Evolutionary conservation across 2,888 invertebrate species (phyloP), one percentile per base, ranked within the genome.

Genomic region (Celastrina argiolus): DNA sequence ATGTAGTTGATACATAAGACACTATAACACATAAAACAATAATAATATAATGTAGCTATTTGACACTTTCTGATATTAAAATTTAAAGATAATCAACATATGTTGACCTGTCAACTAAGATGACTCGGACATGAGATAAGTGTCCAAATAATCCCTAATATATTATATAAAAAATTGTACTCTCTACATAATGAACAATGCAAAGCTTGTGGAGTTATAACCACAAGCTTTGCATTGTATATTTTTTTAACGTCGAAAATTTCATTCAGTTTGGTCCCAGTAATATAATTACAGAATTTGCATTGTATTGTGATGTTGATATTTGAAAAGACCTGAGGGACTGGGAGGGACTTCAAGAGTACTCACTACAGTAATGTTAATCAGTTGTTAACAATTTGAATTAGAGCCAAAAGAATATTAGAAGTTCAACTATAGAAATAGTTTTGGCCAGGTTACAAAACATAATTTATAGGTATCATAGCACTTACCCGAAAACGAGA

Each of bases 401-500:
- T 82, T 81, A 77, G 81, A 83, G 88, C 89, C 89, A 90, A 85
- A 80, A 71, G 73, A 66, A 75, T 80, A 78, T 74, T 75, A 81
- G 73, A 73, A 67, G 71, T 70, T 70, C 69, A 76, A 78, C 75
- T 76, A 84, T 85, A 71, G 78, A 85, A 87, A 87, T 87, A 86
- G 81, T 80, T 80, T 87, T 88, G 87, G 88, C 88, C 82, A 70
- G 70, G 75, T 71, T 78, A 83, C 86, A 85, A 84, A 77, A 77
- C 74, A 75, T 74, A 76, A 70, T 67, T 68, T 69, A 68, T 69
- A 68, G 68, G 63, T 68, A 70, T 69, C 66, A 70, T 78, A 75
- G 77, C 79, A 92, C 94, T 93, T 86, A 94, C 94, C 82, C 94
- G 92, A 88, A 94, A 93, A 90, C 93, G 94, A 71, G 93, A 93